A percentile compares a stretch with the other conserved stretches of the same genome.
Conservation (phyloP, 2,797 vertebrate species). For the Ptychadena robeensis region DNA sequence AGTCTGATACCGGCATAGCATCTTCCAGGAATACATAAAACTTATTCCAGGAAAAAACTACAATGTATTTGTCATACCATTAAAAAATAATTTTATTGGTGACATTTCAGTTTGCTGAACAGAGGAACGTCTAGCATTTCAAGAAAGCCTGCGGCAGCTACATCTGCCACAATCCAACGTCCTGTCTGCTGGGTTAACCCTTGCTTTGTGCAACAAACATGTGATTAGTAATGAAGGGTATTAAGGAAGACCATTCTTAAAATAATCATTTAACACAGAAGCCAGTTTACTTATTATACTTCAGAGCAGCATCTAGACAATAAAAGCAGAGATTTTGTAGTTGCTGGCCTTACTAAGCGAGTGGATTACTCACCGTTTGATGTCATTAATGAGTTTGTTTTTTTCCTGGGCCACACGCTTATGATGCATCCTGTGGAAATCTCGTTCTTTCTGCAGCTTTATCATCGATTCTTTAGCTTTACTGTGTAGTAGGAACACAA, state of each 20-base stretch:
- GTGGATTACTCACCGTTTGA: conserved; percentile 75
- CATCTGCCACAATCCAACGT: not conserved
- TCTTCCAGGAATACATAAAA: not conserved
- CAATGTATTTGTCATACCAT: not conserved
- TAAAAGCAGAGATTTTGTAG: not conserved
- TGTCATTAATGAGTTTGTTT: conserved; percentile 80
- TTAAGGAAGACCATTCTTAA: not conserved
- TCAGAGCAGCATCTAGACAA: not conserved
- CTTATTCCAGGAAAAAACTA: conserved; percentile 2
- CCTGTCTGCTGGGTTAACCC: not conserved
- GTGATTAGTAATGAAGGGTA: not conserved
- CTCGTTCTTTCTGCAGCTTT: conserved; percentile 80
- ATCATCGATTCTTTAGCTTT: conserved; percentile 76
- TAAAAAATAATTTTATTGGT: conserved; percentile 20
- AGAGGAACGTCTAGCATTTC: conserved; percentile 11
- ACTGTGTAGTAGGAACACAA: conserved; percentile 61
- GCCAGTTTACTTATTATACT: not conserved
- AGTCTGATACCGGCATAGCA: not conserved
- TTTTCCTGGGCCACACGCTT: conserved; percentile 84
- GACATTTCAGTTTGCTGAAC: conserved; percentile 17
- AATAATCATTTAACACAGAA: not conserved
- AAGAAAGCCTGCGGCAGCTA: conserved; percentile 17
- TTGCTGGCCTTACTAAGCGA: not conserved
- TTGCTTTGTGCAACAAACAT: not conserved
- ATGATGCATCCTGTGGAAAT: conserved; percentile 84